Evolutionary conservation across 2,888 invertebrate genomes (phyloP).

Genomic region (Acrobasis consociella): DNA sequence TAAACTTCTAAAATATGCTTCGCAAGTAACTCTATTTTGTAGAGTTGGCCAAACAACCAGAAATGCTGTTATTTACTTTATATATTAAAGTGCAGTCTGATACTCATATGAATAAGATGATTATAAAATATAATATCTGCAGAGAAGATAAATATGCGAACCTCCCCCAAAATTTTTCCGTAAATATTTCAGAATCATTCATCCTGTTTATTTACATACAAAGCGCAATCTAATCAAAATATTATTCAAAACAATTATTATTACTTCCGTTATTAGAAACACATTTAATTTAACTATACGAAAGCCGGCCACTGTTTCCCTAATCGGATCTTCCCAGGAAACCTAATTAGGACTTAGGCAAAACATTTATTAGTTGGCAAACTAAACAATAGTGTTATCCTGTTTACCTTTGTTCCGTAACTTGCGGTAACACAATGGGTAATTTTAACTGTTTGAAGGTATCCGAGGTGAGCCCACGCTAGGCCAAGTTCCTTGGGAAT

Average conservation of each 20-base stretch:
- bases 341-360: slow-evolving; percentile 29
- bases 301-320: slow-evolving; percentile 1
- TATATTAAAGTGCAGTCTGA: too few species aligned
- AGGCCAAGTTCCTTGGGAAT: not conserved
- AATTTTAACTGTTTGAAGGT: slow-evolving; percentile 19
- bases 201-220: too few species aligned
- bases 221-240: not conserved
- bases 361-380: slow-evolving; percentile 31
- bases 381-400: slow-evolving; percentile 30
- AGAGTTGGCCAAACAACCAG: too few species aligned
- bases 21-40: too few species aligned
- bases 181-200: too few species aligned
- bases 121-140: too few species aligned
- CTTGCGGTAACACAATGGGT: slow-evolving; percentile 17
- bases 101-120: too few species aligned
- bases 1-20: too few species aligned
- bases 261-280: slow-evolving; percentile 6
- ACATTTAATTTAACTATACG: slow-evolving; percentile 4
- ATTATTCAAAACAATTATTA: not conserved
- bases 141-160: too few species aligned
- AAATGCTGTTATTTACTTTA: too few species aligned
- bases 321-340: slow-evolving; percentile 30
- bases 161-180: too few species aligned
- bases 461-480: not conserved
- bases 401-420: slow-evolving; percentile 28